Conservation (phyloP, 35 echinoderm and acorn worm species). For the Acanthaster planci region DNA sequence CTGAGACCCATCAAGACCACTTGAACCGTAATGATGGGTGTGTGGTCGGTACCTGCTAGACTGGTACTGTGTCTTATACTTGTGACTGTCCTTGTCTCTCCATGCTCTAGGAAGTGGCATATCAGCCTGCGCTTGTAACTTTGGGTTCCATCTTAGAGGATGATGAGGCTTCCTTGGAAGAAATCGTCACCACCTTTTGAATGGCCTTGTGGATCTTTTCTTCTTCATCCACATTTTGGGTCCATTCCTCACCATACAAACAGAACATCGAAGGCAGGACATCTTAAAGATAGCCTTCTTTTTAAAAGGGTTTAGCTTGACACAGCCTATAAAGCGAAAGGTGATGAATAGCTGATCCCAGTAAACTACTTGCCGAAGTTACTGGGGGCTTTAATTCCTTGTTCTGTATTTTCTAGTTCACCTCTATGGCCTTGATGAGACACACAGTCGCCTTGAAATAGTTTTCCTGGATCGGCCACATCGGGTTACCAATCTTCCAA, state of each 20-base stretch:
- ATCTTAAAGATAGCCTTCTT: slow-evolving; percentile 11
- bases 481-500: slow-evolving; percentile 38
- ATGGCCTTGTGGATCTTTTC: too few species aligned
- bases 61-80: background rate
- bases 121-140: background rate
- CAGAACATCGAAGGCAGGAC: slow-evolving; percentile 12
- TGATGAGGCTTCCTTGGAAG: background rate
- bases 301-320: background rate
- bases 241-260: slow-evolving; percentile 11
- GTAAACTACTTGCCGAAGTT: slow-evolving; percentile 9
- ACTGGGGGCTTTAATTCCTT: slow-evolving; percentile 24
- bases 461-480: slow-evolving; percentile 47
- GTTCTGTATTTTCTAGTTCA: background rate
- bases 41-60: background rate
- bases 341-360: slow-evolving; percentile 36
- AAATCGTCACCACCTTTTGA: too few species aligned
- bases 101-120: background rate
- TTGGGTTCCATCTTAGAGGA: background rate
- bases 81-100: background rate
- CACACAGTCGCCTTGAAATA: background rate
- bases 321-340: background rate
- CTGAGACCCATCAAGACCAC: background rate
- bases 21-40: background rate
- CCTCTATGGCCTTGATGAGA: slow-evolving; percentile 25
- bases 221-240: slow-evolving; percentile 34